Evolutionary conservation across 2,797 vertebrate genomes (phyloP).

Genomic region (Enteromius thamalakanensis): DNA sequence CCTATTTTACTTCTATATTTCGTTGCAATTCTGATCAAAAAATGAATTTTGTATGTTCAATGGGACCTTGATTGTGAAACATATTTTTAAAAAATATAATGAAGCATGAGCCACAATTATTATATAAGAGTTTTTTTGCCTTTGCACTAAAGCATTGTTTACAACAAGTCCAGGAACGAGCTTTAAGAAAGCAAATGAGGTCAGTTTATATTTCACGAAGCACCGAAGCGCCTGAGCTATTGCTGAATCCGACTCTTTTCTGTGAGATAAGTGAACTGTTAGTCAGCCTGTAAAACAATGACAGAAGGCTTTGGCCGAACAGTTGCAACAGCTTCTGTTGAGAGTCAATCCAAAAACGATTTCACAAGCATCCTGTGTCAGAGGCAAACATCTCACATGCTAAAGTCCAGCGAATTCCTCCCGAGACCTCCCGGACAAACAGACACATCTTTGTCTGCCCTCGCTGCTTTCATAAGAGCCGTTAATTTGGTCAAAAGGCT

Average conservation of each 20-base stretch:
- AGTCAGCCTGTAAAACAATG: slow-evolving; percentile 18
- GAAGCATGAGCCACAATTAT: neutral
- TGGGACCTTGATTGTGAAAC: neutral
- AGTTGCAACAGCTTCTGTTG: slow-evolving; percentile 43
- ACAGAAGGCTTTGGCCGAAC: slow-evolving; percentile 1
- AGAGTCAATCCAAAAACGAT: slow-evolving; percentile 34
- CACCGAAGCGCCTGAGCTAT: neutral
- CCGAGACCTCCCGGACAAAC: slow-evolving; percentile 49
- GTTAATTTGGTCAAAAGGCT: slow-evolving; percentile 85
- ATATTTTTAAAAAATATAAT: neutral
- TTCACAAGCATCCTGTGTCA: slow-evolving; percentile 30
- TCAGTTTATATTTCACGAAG: slow-evolving; percentile 1
- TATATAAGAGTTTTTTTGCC: neutral
- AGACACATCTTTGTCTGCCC: slow-evolving; percentile 58
- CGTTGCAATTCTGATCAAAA: neutral
- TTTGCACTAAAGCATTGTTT: neutral
- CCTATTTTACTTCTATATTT: neutral
- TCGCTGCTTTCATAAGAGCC: slow-evolving; percentile 58
- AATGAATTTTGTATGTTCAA: neutral
- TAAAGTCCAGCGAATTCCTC: slow-evolving; percentile 38
- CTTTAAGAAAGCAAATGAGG: neutral
- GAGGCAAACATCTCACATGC: slow-evolving; percentile 17
- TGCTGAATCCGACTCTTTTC: neutral
- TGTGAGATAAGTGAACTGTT: slow-evolving; percentile 23
- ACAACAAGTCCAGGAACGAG: neutral